Percentiles rank a stretch among this genome's conserved stretches.
Conservation (phyloP, 2,113 vertebrate species). For the Hippopotamus amphibius region DNA sequence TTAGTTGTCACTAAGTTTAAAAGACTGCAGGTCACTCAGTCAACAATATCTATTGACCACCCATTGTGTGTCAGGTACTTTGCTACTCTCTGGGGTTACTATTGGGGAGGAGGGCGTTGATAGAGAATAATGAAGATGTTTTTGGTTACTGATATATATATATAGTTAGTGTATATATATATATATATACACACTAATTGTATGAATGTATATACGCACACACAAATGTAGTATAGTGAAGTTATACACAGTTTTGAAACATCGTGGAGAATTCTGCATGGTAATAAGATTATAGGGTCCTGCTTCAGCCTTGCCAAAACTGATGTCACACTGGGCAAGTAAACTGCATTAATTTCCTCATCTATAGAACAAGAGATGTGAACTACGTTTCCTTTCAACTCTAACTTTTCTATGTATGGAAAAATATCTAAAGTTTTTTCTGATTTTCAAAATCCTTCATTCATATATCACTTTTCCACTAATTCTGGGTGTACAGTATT, state of each 20-base stretch:
- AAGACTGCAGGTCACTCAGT: background rate
- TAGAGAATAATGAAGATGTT: background rate
- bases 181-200: background rate
- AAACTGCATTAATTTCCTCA: background rate
- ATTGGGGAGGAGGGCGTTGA: background rate
- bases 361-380: background rate
- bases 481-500: background rate
- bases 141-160: background rate
- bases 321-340: background rate
- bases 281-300: background rate
- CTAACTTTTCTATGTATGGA: background rate
- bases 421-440: background rate
- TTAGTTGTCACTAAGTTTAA: background rate
- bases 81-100: background rate
- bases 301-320: background rate
- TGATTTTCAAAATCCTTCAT: constrained; percentile 26
- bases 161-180: too few relatives aligned
- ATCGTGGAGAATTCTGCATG: background rate
- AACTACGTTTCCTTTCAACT: background rate
- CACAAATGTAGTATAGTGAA: background rate
- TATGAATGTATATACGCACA: background rate
- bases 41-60: background rate
- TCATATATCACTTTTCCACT: background rate
- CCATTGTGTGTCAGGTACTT: background rate
- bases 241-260: background rate